phyloP scores from a whole-genome alignment of 2,797 vertebrate genomes.

The Falco columbarius region DNA sequence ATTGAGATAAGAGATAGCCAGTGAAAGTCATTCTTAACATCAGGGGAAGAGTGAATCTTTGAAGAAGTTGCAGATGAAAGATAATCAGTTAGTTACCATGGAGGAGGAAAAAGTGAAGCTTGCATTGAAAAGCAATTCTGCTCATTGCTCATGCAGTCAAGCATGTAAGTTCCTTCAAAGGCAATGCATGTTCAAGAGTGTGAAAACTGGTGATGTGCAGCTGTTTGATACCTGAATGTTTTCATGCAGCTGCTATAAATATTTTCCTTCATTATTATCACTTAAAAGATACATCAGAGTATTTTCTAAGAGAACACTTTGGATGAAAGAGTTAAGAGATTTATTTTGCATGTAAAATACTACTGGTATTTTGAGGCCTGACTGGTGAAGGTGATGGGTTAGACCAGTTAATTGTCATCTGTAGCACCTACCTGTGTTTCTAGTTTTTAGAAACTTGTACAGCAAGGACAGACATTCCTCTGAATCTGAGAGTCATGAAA shows the following conservation, averaged over 20 bases:
- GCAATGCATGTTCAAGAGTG: background rate
- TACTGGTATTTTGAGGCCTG: background rate
- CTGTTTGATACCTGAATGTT: background rate
- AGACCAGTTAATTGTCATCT: background rate
- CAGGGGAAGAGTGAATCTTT: background rate
- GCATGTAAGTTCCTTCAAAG: background rate
- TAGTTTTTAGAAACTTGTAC: background rate
- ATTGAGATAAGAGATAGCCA: background rate
- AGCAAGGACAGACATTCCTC: background rate
- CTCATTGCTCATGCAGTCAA: background rate
- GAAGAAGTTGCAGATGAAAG: background rate
- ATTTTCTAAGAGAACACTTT: background rate
- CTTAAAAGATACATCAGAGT: background rate
- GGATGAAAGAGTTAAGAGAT: background rate
- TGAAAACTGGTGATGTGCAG: background rate
- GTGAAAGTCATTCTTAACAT: background rate
- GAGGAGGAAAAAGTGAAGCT: background rate
- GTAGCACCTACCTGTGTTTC: background rate
- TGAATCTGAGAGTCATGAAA: background rate
- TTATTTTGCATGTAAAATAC: background rate
- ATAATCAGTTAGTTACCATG: background rate
- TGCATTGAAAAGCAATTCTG: background rate
- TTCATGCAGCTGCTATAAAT: background rate
- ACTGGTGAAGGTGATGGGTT: background rate
- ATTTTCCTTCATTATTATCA: background rate